Evolutionary conservation across 2,888 invertebrate genomes (phyloP), one percentile per base, ranked within the genome.

Genomic region (Blera fallax): DNA sequence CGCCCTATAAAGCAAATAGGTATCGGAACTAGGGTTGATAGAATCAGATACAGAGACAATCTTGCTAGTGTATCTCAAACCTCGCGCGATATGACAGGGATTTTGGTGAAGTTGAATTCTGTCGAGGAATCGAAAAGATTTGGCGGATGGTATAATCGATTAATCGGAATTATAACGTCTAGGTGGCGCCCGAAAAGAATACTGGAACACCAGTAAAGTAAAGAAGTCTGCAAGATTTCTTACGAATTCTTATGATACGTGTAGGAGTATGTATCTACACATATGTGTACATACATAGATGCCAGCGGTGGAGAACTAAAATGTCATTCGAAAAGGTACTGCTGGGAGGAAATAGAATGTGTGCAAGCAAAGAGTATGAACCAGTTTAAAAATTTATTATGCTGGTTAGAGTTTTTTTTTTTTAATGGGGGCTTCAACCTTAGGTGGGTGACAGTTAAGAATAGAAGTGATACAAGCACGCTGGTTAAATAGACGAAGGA

Each of bases 141-240:
- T 65, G 87, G 87, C 87, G 87, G 88, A 95, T 95, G 95, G 95
- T 95, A 95, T 95, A 95, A 95, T 95, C 95, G 95, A 95, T 95
- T 95, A 95, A 95, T 95, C 95, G 95, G 94, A 94, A 93, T 93
- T 93, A 94, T 94, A 94, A 95, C 95, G 95, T 95, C 95, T 95
- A 95, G 93, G 94, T 94, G 95, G 95, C 95, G 95, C 95, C 95
- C 87, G 62, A 58, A 73, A 84, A 78, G 54, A 70, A 76, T 81
- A 74, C 50, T n/a, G 48, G 32, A 79, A 54, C 50, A 76, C 50
- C 52, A 76, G 50, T 81, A 52, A 65, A 76, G 50, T 81, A 52
- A 65, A 65, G 73, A 54, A 69, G 83, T 79, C 58, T 76, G 60
- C 65, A 50, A n/a, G 48, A 78, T 60, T 77, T 77, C 34, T 83